Conservation (phyloP, 2,888 invertebrate genomes). For the Epiblema foenella region DNA sequence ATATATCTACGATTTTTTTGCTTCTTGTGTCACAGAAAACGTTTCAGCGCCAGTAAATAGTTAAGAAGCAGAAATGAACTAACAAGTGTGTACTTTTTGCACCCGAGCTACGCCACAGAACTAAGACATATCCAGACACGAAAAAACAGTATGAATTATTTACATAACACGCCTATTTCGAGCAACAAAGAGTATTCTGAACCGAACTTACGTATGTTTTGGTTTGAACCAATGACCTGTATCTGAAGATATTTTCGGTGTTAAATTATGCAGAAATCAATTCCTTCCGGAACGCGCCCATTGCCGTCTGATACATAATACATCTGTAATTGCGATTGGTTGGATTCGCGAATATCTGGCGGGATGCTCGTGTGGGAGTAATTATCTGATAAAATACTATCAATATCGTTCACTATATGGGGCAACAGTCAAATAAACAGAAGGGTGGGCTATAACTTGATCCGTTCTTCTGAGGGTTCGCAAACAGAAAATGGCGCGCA, state of each 20-base stretch:
- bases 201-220: constrained; percentile 74
- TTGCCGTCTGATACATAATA: constrained; percentile 78
- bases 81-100: constrained; percentile 2
- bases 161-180: constrained; percentile 75
- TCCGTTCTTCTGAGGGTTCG: background rate
- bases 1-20: too few relatives aligned
- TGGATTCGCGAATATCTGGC: constrained; percentile 53
- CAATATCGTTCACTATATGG: background rate
- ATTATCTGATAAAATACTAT: constrained; percentile 29
- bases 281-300: constrained; percentile 76
- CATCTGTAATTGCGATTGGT: constrained; percentile 79
- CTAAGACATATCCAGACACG: background rate
- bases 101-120: background rate
- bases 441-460: background rate
- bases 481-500: background rate
- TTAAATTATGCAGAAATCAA: constrained; percentile 85
- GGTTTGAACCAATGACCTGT: constrained; percentile 78
- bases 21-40: background rate
- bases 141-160: constrained; percentile 34
- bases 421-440: background rate
- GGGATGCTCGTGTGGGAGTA: constrained; percentile 1
- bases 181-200: constrained; percentile 72
- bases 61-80: background rate
- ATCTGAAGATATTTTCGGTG: constrained; percentile 78
- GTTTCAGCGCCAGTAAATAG: background rate